Evolutionary conservation across 2,113 vertebrate species (phyloP).

Genomic region (Felis chaus): DNA sequence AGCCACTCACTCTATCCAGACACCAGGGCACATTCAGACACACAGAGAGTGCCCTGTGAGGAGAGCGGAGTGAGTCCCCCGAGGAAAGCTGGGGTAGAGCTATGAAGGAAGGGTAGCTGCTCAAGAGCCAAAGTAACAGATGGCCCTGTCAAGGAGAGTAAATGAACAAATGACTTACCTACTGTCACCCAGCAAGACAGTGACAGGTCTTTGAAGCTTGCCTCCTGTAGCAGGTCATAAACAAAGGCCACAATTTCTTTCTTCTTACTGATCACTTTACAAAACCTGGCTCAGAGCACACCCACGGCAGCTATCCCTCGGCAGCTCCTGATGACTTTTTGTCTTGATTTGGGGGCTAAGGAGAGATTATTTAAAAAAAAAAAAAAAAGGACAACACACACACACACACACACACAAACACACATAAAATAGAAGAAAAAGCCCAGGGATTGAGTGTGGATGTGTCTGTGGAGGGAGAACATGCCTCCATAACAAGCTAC

Average conservation of each 20-base stretch:
- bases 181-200: constrained; percentile 19
- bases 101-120: background rate
- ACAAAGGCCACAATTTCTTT: background rate
- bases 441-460: background rate
- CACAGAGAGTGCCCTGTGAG: background rate
- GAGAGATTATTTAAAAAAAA: background rate
- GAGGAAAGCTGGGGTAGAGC: background rate
- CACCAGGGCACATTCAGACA: background rate
- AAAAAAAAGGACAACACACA: background rate
- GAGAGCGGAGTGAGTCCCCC: background rate
- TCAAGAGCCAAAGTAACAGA: background rate
- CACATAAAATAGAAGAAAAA: background rate
- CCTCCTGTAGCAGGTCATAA: background rate
- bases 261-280: background rate
- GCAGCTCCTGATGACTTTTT: background rate
- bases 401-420: fast-evolving
- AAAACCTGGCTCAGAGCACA: background rate
- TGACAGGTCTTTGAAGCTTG: background rate
- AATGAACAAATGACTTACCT: constrained; percentile 41
- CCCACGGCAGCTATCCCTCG: background rate
- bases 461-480: background rate
- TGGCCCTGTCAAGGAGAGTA: background rate
- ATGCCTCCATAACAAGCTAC: fast-evolving
- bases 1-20: background rate
- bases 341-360: background rate